Evolutionary conservation across 2,888 invertebrate genomes (phyloP).

Genomic region (Brachynemurus nebulosus): DNA sequence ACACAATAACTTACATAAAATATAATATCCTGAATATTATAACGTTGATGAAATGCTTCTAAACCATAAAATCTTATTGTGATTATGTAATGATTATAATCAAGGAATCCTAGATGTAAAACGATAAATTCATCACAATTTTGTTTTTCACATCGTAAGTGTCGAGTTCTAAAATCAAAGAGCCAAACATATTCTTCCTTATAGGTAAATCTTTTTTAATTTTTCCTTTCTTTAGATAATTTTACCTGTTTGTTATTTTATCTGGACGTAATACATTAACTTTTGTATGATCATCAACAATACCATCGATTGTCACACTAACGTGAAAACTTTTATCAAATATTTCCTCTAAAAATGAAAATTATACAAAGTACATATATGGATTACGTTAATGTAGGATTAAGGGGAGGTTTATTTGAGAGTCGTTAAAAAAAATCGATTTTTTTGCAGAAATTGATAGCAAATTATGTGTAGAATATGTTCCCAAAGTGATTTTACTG

Average conservation of each 20-base stretch:
- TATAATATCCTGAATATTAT: conserved; percentile 67
- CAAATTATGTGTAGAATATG: too few species aligned
- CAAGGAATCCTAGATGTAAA: conserved; percentile 77
- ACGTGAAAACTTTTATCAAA: conserved; percentile 83
- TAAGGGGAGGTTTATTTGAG: too few species aligned
- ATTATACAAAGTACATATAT: too few species aligned
- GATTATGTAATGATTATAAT: conserved; percentile 77
- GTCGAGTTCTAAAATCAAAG: conserved; percentile 49
- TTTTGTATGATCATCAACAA: conserved; percentile 59
- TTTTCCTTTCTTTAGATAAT: background rate
- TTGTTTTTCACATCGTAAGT: conserved; percentile 66
- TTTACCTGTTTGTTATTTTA: conserved; percentile 56
- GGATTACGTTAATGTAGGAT: too few species aligned
- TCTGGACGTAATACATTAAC: conserved; percentile 49
- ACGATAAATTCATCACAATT: conserved; percentile 78
- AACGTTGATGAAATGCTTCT: conserved; percentile 69
- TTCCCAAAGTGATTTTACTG: too few species aligned
- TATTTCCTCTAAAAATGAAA: conserved; percentile 71
- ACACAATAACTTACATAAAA: conserved; percentile 59
- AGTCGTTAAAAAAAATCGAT: too few species aligned
- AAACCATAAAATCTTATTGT: conserved; percentile 74
- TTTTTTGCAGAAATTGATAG: too few species aligned
- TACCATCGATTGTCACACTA: conserved; percentile 69
- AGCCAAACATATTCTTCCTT: background rate
- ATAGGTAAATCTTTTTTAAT: background rate